Evolutionary conservation across 2,888 invertebrate genomes (phyloP).

Genomic region (Drosophila basisetae): DNA sequence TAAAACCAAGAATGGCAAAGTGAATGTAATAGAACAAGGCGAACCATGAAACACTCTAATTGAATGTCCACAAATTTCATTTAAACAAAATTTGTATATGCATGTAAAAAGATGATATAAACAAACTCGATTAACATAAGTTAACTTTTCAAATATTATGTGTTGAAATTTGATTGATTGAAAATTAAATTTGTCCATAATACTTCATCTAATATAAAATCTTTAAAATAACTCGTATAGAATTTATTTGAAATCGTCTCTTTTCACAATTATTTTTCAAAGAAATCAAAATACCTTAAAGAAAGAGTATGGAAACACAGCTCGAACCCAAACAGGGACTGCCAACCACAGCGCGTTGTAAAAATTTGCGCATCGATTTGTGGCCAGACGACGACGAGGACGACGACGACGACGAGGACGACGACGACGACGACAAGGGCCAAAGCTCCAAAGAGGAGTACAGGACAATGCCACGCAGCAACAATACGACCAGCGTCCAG

Average conservation of each 20-base stretch:
- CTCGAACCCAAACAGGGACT: conserved; percentile 33
- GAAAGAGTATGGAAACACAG: conserved; percentile 43
- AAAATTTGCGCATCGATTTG: conserved; percentile 79
- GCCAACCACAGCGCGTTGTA: conserved; percentile 74
- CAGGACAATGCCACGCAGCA: conserved; percentile 50
- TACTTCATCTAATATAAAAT: background rate
- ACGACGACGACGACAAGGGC: conserved; percentile 39
- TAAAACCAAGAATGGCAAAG: conserved; percentile 56
- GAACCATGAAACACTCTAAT: conserved; percentile 46
- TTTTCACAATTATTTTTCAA: background rate
- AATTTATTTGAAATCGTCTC: background rate
- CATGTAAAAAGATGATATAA: background rate
- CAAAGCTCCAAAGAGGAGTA: conserved; percentile 42
- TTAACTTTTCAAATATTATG: background rate
- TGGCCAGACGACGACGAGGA: conserved; percentile 66
- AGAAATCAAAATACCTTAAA: background rate
- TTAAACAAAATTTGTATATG: background rate
- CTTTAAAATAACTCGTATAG: background rate
- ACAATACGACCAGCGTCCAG: conserved; percentile 56
- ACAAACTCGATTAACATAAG: background rate
- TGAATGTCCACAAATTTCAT: background rate
- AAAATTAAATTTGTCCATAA: background rate
- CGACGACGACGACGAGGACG: conserved; percentile 23
- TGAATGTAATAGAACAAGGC: background rate
- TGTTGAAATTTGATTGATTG: background rate